Base-by-base conservation (phyloP, 2,888 invertebrate genomes). In the Athalia cordata region DNA sequence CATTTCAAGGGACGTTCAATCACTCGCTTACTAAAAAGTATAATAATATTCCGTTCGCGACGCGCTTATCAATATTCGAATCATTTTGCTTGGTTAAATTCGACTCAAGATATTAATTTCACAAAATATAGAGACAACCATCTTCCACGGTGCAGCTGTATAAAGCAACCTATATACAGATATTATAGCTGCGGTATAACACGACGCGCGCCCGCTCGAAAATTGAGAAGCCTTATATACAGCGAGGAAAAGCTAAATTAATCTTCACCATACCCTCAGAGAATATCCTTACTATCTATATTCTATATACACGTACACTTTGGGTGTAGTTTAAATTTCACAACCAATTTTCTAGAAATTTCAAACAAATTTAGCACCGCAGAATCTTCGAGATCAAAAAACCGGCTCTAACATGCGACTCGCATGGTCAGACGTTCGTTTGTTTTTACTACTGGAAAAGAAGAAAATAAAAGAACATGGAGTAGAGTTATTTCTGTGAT, bases 51-150 rank as follows among this genome's bases (percentile, higher is more conserved):
- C 29, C 29, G 29, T 29, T 29, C 29, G 29, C 29, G 29, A 62
- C 75, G 76, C 81, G 81, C 85, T 84, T 83, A 83, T 84, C 82
- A 81, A 84, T 83, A 85, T 82, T 84, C 81, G 81, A 82, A 81
- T 72, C 65, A 70, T 79, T 68, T 29, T 77, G 82, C 80, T 83
- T 81, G 80, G 79, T 81, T 80, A 70, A 82, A 85, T 84, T 81
- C 81, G 81, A 81, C 83, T 82, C 78, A 78, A 81, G 81, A 83
- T 84, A 86, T 86, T 85, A 83, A 84, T 86, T 86, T 83, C 81
- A 81, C 78, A 75, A 81, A 79, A 68, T 68, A 68, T 29, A 68
- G 29, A 68, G 29, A 68, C 43, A n/a, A 29, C 5, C 9, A 64
- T n/a, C 55, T 55, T 55, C 55, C 29, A 29, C 29, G 29, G 29